phyloP scores from a whole-genome alignment of 2,888 invertebrate species.

The Xestia sexstrigata region DNA sequence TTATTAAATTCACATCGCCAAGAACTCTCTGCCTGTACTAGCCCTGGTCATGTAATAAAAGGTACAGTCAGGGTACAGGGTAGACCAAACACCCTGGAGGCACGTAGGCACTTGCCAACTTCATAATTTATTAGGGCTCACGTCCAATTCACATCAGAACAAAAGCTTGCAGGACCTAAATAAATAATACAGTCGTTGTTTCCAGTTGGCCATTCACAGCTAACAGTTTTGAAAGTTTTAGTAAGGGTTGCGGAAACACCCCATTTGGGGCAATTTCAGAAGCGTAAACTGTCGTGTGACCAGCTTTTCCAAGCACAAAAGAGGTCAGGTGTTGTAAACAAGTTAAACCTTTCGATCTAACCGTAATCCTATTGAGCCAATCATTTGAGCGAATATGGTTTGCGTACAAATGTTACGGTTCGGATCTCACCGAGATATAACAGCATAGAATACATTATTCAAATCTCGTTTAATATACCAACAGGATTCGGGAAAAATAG shows the following conservation, averaged over 20 bases:
- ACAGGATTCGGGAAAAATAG: slow-evolving; percentile 30
- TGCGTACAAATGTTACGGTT: slow-evolving; percentile 27
- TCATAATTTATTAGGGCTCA: slow-evolving; percentile 36
- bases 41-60: background rate
- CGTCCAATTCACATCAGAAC: slow-evolving; percentile 31
- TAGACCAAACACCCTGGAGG: background rate
- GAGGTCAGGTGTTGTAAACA: slow-evolving; percentile 47
- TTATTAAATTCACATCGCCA: background rate
- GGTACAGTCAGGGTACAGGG: background rate
- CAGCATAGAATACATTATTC: slow-evolving; percentile 44
- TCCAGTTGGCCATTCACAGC: slow-evolving; percentile 14
- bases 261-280: slow-evolving; percentile 16
- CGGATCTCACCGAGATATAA: slow-evolving; percentile 29
- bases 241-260: slow-evolving; percentile 13
- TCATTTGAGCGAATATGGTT: slow-evolving; percentile 49
- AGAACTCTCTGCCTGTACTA: background rate
- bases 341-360: slow-evolving; percentile 27
- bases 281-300: slow-evolving; percentile 26
- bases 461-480: slow-evolving; percentile 39
- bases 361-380: slow-evolving; percentile 50
- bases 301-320: slow-evolving; percentile 26
- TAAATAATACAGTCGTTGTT: slow-evolving; percentile 38
- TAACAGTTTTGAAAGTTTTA: slow-evolving; percentile 24
- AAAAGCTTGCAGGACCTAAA: slow-evolving; percentile 44
- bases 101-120: slow-evolving; percentile 12